Conservation (phyloP, 1,140 invertebrate genomes). For the Calosoma granatense region DNA sequence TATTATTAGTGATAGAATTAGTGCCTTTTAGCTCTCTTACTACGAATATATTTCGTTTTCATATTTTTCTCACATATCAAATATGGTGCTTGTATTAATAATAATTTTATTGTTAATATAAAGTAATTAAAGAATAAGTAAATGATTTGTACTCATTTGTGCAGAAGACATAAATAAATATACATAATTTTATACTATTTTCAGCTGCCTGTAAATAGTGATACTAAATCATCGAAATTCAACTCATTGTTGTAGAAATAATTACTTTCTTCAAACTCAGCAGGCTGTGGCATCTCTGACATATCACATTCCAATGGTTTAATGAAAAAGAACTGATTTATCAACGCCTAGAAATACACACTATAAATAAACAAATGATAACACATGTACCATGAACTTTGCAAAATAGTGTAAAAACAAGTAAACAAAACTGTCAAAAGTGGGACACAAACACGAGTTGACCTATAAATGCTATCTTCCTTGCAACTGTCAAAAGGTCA, state of each 20-base stretch:
- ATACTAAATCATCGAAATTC: background rate
- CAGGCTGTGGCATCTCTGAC: constrained; percentile 38
- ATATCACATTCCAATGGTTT: constrained; percentile 41
- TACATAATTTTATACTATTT: too few relatives aligned
- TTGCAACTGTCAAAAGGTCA: constrained; percentile 13
- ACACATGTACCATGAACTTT: too few relatives aligned
- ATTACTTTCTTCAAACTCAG: background rate
- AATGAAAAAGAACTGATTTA: constrained; percentile 45
- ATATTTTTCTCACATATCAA: too few relatives aligned
- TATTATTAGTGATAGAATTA: too few relatives aligned
- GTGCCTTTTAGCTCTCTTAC: too few relatives aligned
- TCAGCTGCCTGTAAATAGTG: too few relatives aligned
- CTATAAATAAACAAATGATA: constrained; percentile 12
- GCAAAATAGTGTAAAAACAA: constrained; percentile 11
- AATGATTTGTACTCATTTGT: too few relatives aligned
- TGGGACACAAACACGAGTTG: background rate
- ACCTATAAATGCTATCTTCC: constrained; percentile 14
- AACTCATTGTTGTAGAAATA: background rate
- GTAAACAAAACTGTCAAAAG: constrained; percentile 9
- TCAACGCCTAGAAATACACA: constrained; percentile 34
- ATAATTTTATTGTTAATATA: too few relatives aligned
- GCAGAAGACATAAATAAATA: too few relatives aligned
- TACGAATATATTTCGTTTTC: too few relatives aligned
- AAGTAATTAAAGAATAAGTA: too few relatives aligned
- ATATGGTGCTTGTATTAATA: too few relatives aligned